Conservation (phyloP, 2,888 invertebrate species). For the Epinotia nisella region DNA sequence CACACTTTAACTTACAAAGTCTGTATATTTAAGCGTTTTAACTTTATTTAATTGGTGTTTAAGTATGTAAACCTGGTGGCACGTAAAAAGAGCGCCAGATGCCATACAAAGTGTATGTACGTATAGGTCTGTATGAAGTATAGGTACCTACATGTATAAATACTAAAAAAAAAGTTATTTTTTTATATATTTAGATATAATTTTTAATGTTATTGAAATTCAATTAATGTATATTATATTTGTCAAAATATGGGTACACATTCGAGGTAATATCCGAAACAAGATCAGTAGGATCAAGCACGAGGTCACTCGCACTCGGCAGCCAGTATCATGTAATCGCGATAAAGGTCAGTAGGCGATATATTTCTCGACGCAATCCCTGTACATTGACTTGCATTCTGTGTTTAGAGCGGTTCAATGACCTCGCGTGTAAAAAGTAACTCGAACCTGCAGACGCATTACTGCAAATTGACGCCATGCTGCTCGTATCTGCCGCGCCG, state of each 20-base stretch:
- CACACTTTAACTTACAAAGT: background rate
- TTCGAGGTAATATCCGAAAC: constrained; percentile 16
- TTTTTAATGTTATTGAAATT: no score
- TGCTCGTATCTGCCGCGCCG: constrained; percentile 64
- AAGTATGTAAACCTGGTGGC: no score
- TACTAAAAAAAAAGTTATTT: no score
- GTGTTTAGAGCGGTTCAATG: constrained; percentile 72
- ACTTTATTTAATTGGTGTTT: background rate
- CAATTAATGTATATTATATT: constrained; percentile 5
- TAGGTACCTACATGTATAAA: no score
- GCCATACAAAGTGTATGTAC: no score
- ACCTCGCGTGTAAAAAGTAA: constrained; percentile 76
- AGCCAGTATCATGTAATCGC: constrained; percentile 30
- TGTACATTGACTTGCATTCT: constrained; percentile 54
- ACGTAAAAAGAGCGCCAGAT: no score
- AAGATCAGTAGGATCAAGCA: constrained; percentile 36
- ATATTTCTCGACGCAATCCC: constrained; percentile 64
- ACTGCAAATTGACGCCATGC: constrained; percentile 78
- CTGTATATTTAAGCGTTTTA: background rate
- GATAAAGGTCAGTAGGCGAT: constrained; percentile 44
- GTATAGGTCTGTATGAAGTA: no score
- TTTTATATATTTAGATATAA: no score
- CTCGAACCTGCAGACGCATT: constrained; percentile 71
- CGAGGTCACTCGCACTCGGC: constrained; percentile 37
- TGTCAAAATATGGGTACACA: constrained; percentile 4